Base-by-base conservation (phyloP, 1,140 invertebrate species). In the Drosophila kanapiae region DNA sequence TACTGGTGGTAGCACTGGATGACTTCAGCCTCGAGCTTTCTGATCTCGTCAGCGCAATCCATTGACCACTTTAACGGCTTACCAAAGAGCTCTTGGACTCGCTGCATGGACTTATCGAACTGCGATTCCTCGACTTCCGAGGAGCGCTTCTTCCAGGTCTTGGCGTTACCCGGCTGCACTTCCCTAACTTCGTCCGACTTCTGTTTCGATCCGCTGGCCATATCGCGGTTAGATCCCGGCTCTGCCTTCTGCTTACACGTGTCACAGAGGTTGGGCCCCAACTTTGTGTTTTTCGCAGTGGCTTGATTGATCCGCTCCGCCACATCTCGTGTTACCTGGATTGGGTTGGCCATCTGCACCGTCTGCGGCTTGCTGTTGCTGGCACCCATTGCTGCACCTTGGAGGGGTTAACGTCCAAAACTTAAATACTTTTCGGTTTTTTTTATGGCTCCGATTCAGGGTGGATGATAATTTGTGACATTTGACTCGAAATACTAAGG, bases 331-430 rank as follows among this genome's bases (percentile, higher is more conserved):
- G 81, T 84, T 6, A 88, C 59, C 37, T 84, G 65, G n/a, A 58
- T 56, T 14, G 59, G 59, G 59, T 88, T 88, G 18, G 54, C 37
- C 43, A 88, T 81, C 77, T 84, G 68, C 27, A 84, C 80, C 2
- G 80, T 84, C 18, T 90, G 78, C 6, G 84, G 85, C 59, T 90
- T 81, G 48, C 77, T 84, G 51, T 78, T 81, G 37, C 31, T 75
- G 10, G 84, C 84, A 48, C 84, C 84, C 84, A 88, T 88, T 16
- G 23, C 10, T 4, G 3, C 23, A 48, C 35, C 49, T 51, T 68
- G 35, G 29, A 14, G n/a, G 7, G 11, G n/a, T 31, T 23, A 33
- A 13, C 9, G 29, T 13, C 16, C 10, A 4, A 33, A 13, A 35
- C 10, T 29, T 9, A 14, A 27, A 10, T 27, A 37, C 27, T 35